Conservation (phyloP, 2,888 invertebrate genomes). For the Cacoxenus indagator region DNA sequence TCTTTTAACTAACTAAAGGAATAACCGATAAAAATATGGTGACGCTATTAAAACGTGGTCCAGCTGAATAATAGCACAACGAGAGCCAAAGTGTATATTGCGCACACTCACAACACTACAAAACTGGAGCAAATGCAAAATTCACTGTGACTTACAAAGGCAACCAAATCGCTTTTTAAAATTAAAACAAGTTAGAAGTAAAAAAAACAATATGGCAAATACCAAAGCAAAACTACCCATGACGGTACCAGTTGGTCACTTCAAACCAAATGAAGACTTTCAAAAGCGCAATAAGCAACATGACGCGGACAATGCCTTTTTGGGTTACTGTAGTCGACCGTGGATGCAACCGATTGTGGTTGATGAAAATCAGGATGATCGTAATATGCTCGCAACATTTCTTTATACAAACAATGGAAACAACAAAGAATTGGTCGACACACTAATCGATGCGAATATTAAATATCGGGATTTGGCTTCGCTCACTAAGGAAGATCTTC, state of each 20-base stretch:
- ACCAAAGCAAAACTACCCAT: neutral
- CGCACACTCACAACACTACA: too few species aligned
- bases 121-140: too few species aligned
- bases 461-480: constrained; percentile 62
- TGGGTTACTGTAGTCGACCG: constrained; percentile 42
- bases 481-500: constrained; percentile 56
- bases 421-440: constrained; percentile 41
- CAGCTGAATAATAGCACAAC: too few species aligned
- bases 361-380: constrained; percentile 39
- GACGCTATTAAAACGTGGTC: too few species aligned
- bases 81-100: too few species aligned
- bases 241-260: constrained; percentile 28
- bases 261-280: constrained; percentile 52
- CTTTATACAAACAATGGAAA: constrained; percentile 29
- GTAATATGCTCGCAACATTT: constrained; percentile 49
- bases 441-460: constrained; percentile 56
- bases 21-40: too few species aligned
- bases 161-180: too few species aligned
- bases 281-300: constrained; percentile 44
- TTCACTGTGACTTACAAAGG: too few species aligned
- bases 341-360: constrained; percentile 33
- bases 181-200: too few species aligned
- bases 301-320: constrained; percentile 50
- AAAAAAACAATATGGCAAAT: neutral
- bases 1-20: too few species aligned